Evolutionary conservation across 2,888 invertebrate species (phyloP).

Genomic region (Mongoloraphidia duomilia): DNA sequence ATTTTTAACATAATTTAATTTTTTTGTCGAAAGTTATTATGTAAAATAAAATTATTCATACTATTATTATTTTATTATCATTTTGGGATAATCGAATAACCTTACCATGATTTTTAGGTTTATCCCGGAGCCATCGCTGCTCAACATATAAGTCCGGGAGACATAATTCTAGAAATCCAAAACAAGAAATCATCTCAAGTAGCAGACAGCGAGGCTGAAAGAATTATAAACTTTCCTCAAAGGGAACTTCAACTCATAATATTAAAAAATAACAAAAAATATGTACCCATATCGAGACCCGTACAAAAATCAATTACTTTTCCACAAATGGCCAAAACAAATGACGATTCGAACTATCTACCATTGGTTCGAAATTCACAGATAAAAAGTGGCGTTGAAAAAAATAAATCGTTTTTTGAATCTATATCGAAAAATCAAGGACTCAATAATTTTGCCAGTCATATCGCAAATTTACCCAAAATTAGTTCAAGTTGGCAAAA

Average conservation of each 20-base stretch:
- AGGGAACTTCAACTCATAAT: conserved; percentile 3
- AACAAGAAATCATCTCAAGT: background rate
- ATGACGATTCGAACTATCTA: background rate
- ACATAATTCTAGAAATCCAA: conserved; percentile 2
- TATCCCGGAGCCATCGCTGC: conserved; percentile 1
- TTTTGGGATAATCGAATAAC: too few species aligned
- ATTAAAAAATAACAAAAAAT: background rate
- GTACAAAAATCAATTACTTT: background rate
- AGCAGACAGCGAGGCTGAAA: background rate
- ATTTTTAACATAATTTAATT: too few species aligned
- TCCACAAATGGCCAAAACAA: background rate
- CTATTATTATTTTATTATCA: too few species aligned
- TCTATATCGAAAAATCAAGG: background rate
- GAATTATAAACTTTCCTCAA: background rate
- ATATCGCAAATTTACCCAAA: background rate
- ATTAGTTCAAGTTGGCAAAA: background rate
- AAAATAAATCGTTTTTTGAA: background rate
- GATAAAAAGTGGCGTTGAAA: background rate
- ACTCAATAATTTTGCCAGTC: background rate
- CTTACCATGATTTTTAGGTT: background rate
- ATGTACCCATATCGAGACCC: background rate
- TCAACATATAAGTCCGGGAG: background rate
- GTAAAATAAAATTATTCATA: too few species aligned
- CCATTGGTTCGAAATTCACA: background rate
- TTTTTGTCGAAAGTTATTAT: too few species aligned